Evolutionary conservation across 2,888 invertebrate species (phyloP).

Genomic region (Erpobdella octoculata): DNA sequence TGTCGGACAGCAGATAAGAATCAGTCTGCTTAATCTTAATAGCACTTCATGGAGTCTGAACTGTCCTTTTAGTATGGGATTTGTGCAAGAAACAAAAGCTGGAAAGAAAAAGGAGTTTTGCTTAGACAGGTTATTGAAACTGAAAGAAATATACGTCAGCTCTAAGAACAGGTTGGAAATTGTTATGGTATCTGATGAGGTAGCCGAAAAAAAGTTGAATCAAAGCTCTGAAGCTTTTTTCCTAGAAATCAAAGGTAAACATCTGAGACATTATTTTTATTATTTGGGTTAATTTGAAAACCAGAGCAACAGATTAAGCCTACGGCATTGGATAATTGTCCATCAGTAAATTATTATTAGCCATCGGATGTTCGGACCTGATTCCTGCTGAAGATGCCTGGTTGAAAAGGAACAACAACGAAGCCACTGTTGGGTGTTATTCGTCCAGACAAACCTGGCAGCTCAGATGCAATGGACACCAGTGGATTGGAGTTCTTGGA

Average conservation of each 20-base stretch:
- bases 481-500: slow-evolving; percentile 31
- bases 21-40: not conserved
- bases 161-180: not conserved
- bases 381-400: slow-evolving; percentile 22
- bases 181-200: not conserved
- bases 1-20: not conserved
- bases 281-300: not conserved
- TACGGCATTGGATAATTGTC: no score
- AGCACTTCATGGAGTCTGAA: not conserved
- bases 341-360: no score
- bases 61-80: not conserved
- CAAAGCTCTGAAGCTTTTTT: not conserved
- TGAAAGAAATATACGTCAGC: not conserved
- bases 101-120: not conserved
- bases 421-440: slow-evolving; percentile 31
- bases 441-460: slow-evolving; percentile 28
- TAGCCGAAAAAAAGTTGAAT: not conserved
- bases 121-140: not conserved
- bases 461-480: slow-evolving; percentile 27
- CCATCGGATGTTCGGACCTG: slow-evolving; percentile 22
- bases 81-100: not conserved
- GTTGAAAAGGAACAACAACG: slow-evolving; percentile 22
- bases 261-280: not conserved
- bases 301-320: no score
- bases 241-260: not conserved